phyloP scores from a whole-genome alignment of 2,888 invertebrate genomes.

The Amphipyra tragopoginis region DNA sequence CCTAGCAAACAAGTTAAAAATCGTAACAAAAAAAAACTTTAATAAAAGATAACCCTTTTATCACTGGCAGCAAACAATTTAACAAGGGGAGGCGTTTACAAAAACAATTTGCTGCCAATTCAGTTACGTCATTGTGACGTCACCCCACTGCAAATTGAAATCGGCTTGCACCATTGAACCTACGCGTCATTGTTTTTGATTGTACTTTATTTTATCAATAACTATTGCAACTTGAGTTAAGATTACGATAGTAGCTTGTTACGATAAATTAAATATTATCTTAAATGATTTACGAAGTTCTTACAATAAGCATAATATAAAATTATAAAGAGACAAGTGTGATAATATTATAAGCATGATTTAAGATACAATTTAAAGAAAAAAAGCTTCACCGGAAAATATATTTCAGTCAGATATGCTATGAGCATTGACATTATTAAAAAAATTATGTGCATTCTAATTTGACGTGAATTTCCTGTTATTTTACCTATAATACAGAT shows the following conservation, averaged over 20 bases:
- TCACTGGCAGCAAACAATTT: constrained; percentile 50
- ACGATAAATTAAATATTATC: not conserved
- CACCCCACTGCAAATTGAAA: constrained; percentile 75
- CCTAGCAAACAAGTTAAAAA: too few relatives aligned
- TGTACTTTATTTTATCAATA: constrained; percentile 20
- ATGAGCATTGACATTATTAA: constrained; percentile 45
- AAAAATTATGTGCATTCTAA: constrained; percentile 44
- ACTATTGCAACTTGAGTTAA: constrained; percentile 4
- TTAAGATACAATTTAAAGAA: constrained; percentile 6
- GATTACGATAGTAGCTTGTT: not conserved
- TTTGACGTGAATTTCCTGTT: constrained; percentile 52
- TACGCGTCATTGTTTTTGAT: constrained; percentile 50
- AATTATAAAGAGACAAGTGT: not conserved
- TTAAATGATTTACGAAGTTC: constrained; percentile 1
- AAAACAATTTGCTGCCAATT: constrained; percentile 82
- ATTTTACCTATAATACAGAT: constrained; percentile 34
- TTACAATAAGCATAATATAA: not conserved
- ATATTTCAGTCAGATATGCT: constrained; percentile 47
- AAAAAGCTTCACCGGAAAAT: constrained; percentile 16
- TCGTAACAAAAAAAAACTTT: not conserved
- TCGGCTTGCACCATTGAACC: constrained; percentile 80
- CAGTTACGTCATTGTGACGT: constrained; percentile 75
- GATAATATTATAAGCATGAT: constrained; percentile 3
- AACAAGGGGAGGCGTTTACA: constrained; percentile 73
- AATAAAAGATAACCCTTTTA: constrained; percentile 48